A percentile compares a stretch with the other conserved stretches of the same genome.
phyloP scores from a whole-genome alignment of 2,888 invertebrate species.

The Pandemis cinnamomeana region DNA sequence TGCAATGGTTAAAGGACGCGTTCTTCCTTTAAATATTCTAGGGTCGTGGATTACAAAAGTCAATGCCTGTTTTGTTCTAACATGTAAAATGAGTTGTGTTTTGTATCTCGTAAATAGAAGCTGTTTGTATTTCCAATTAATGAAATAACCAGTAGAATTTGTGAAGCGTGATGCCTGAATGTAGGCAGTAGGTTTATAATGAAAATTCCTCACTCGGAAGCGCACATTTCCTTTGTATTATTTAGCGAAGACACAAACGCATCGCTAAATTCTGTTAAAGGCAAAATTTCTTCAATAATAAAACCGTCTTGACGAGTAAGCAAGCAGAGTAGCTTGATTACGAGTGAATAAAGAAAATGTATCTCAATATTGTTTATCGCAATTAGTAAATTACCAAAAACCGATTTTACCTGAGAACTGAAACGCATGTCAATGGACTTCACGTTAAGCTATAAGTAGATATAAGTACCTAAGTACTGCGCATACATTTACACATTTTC shows the following conservation, averaged over 20 bases:
- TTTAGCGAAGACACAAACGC: slow-evolving; percentile 16
- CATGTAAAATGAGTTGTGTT: background rate
- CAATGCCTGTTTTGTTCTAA: background rate
- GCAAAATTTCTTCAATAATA: background rate
- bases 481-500: slow-evolving; percentile 10
- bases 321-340: slow-evolving; percentile 5
- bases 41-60: background rate
- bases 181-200: slow-evolving; percentile 17
- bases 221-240: slow-evolving; percentile 24
- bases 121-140: slow-evolving; percentile 6
- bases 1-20: slow-evolving; percentile 22
- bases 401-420: background rate
- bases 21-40: slow-evolving; percentile 5
- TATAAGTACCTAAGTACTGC: background rate
- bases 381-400: slow-evolving; percentile 9
- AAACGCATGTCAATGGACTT: slow-evolving; percentile 11
- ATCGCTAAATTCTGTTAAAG: background rate
- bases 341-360: slow-evolving; percentile 7
- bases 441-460: background rate
- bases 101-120: background rate
- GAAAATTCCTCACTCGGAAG: slow-evolving; percentile 21
- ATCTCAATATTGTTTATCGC: background rate
- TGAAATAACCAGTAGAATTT: slow-evolving; percentile 4
- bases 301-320: background rate
- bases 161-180: background rate